Base-by-base conservation (phyloP, 2,113 vertebrate genomes). In the Anguilla rostrata region DNA sequence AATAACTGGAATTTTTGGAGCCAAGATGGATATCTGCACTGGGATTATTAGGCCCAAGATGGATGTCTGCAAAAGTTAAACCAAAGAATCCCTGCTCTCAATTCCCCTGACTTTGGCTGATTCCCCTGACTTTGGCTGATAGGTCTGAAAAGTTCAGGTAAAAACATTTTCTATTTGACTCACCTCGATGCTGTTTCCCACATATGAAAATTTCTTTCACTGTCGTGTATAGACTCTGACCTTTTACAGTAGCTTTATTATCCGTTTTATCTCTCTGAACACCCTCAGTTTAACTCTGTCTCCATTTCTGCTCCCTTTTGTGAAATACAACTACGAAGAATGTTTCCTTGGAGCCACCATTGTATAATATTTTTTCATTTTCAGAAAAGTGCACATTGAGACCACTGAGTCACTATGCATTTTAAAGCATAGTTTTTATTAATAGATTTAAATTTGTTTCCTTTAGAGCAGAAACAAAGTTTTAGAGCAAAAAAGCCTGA, bases 261-360 rank as follows among this genome's bases (percentile, higher is more conserved):
- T 87, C 83, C 86, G 56, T 82, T 79, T n/a, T 39, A 84, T 87
- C 87, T 66, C 89, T 90, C 88, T 87, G 49, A 90, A 87, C 89
- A 66, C 92, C 92, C 90, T 93, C 86, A 85, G 63, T 84, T 88
- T 87, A 84, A 88, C 89, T 88, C 78, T 81, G 63, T 26, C 11
- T 86, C 22, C 56, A 63, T 53, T 53, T 86, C 83, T 87, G 60
- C 78, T 86, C 89, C 63, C 15, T 12, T 87, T 88, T 88, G 86
- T 89, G 46, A 63, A 91, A 88, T 88, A 83, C 89, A 11, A 66
- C 60, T 66, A 11, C 60, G 89, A 87, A 91, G 60, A 91, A 91
- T 87, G 83, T 90, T 90, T 88, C 91, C 88, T 85, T 88, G 87
- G 91, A 90, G 91, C 91, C 85, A 88, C 90, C 88, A 86, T 86